A percentile compares a stretch with the other conserved stretches of the same genome.
Evolutionary conservation across 1,140 invertebrate genomes (phyloP).

Genomic region (Drosophila baimaii): DNA sequence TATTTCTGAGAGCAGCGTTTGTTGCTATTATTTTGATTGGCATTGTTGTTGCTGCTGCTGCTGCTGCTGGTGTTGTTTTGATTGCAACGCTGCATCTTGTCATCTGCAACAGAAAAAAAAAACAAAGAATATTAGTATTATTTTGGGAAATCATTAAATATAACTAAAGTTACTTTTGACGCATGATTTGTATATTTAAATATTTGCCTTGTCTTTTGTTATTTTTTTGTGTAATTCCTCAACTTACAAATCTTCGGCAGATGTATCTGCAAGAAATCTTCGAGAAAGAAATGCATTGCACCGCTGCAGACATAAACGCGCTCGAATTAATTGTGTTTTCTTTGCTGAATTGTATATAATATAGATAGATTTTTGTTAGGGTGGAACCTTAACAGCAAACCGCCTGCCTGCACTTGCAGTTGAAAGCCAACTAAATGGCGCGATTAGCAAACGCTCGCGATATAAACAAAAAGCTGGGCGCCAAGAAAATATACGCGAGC

Average conservation of each 20-base stretch:
- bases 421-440: slow-evolving; percentile 66
- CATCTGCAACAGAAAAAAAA: slow-evolving; percentile 46
- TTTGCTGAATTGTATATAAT: slow-evolving; percentile 7
- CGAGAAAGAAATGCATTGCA: slow-evolving; percentile 56
- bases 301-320: slow-evolving; percentile 28
- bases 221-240: no score
- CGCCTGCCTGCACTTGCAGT: slow-evolving; percentile 73
- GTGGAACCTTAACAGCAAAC: slow-evolving; percentile 11
- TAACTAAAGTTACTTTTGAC: not conserved
- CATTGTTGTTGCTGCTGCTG: slow-evolving; percentile 15
- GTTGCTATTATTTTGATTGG: slow-evolving; percentile 22
- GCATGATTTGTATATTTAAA: not conserved
- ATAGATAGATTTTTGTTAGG: not conserved
- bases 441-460: slow-evolving; percentile 48
- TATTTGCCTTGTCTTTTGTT: no score
- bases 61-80: slow-evolving; percentile 28
- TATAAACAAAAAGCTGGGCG: slow-evolving; percentile 63
- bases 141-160: not conserved
- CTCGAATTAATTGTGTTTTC: slow-evolving; percentile 16
- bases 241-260: slow-evolving; percentile 54
- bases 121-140: not conserved
- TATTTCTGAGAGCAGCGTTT: slow-evolving; percentile 68
- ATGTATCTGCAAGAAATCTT: slow-evolving; percentile 56
- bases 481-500: slow-evolving; percentile 18
- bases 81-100: slow-evolving; percentile 66